Evolutionary conservation across 2,797 vertebrate genomes (phyloP), one percentile per base, ranked within the genome.

Genomic region (Tadarida brasiliensis): DNA sequence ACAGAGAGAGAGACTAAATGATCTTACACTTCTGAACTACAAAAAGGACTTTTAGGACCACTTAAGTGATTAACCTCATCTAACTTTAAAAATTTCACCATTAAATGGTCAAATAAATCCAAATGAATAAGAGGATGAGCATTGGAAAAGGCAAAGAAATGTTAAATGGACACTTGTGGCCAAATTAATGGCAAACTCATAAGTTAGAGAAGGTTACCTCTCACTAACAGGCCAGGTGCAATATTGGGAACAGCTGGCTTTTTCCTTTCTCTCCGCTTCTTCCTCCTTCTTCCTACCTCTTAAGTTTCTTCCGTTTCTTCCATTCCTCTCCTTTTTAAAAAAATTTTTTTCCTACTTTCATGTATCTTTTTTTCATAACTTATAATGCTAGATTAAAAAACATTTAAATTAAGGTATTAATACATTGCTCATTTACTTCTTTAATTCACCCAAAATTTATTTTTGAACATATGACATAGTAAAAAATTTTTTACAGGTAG

Each of bases 361-460:
- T 78, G 10, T 74, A 30, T 89, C 30, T 71, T 80, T 87, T 71
- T 81, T 15, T 63, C 68, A 56, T 91, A 67, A 70, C 9, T 91
- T 47, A 24, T 63, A 76, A 68, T 84, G 20, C 22, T 92, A 81
- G 56, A 70, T 87, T 90, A 92, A 86, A 94, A 26, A 24, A 56
- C n/a, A 44, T 77, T 71, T 65, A 95, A 80, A 81, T 77, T 33
- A 67, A 93, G 81, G 30, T 94, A n/a, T n/a, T n/a, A n/a, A n/a
- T n/a, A 78, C 39, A 49, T 73, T 88, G 33, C n/a, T 94, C 35
- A 89, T 82, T 82, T 96, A 68, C 20, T 67, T 73, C 15, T 90
- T 84, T 88, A 88, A 96, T 85, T 94, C 19, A 63, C 26, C 83
- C 19, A 61, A 47, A 82, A 76, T 88, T 88, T 94, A 73, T 49